These are phyloP conservation scores for Lasioglossum morio DNA, from an alignment of 2,888 invertebrate species.

Conservation along the genomic window DNA sequence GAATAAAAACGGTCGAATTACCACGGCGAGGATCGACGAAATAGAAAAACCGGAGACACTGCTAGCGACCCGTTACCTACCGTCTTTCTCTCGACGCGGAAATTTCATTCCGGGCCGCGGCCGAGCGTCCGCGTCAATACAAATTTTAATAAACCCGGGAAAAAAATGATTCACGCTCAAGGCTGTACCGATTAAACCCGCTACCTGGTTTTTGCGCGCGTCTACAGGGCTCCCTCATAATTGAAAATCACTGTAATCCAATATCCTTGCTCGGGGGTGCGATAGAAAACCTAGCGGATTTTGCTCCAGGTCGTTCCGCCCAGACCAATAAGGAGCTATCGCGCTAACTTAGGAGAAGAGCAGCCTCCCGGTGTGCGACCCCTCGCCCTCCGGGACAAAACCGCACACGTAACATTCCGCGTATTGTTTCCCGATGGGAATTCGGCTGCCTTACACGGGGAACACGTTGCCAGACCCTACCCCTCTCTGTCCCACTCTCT, in stretches of 20 bases:
- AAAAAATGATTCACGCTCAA: constrained; percentile 24
- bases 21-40: background rate
- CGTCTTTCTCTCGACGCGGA: background rate
- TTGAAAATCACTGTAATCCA: constrained; percentile 79
- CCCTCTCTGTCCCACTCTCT: constrained; percentile 31
- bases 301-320: constrained; percentile 61
- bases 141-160: constrained; percentile 50
- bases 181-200: constrained; percentile 42
- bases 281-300: constrained; percentile 62
- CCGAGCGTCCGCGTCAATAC: constrained; percentile 26
- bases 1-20: constrained; percentile 6
- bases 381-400: constrained; percentile 41
- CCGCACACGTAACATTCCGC: constrained; percentile 45
- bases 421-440: constrained; percentile 69
- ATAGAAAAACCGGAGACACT: background rate
- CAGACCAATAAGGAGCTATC: constrained; percentile 62
- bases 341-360: constrained; percentile 47
- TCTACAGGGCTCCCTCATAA: constrained; percentile 65
- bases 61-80: background rate
- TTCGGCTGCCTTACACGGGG: constrained; percentile 53
- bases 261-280: constrained; percentile 64
- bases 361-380: constrained; percentile 28
- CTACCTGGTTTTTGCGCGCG: background rate
- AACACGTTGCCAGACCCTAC: constrained; percentile 66
- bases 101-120: constrained; percentile 42